A percentile compares a stretch with the other conserved stretches of the same genome.
These are phyloP conservation scores for Cyrtonyx montezumae DNA, from an alignment of 2,113 vertebrate genomes.

Conservation along the genomic window DNA sequence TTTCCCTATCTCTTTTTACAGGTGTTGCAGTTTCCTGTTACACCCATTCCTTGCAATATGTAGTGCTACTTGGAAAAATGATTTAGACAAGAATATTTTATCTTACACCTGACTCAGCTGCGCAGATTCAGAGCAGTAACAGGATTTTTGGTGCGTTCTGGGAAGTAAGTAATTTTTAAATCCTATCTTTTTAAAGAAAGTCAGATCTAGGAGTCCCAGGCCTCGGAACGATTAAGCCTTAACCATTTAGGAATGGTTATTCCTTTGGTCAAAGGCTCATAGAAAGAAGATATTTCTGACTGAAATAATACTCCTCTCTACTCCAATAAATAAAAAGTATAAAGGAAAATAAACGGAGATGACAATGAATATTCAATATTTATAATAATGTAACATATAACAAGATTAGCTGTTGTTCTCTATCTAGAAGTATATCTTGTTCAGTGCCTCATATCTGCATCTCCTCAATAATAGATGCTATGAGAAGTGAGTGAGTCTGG, in stretches of 20 bases:
- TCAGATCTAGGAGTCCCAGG: background rate
- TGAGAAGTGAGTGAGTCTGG: background rate
- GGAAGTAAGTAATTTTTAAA: background rate
- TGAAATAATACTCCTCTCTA: accelerated
- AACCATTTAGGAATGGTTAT: background rate
- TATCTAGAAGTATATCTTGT: background rate
- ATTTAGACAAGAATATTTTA: background rate
- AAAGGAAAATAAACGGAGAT: background rate
- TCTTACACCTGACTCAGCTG: background rate
- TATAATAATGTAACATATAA: background rate
- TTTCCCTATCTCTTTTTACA: background rate
- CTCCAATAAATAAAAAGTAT: background rate
- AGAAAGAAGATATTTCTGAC: background rate
- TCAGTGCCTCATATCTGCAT: background rate
- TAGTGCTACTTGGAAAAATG: background rate
- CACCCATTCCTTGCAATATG: accelerated
- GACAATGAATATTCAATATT: background rate
- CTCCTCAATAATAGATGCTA: background rate
- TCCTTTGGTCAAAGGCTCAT: background rate
- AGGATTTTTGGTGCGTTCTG: background rate
- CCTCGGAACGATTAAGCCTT: background rate
- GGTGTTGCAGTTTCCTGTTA: background rate
- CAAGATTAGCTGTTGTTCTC: background rate
- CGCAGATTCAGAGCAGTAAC: background rate
- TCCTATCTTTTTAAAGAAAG: background rate